Conservation (phyloP, 2,888 invertebrate genomes). For the Drosophila kuntzei region DNA sequence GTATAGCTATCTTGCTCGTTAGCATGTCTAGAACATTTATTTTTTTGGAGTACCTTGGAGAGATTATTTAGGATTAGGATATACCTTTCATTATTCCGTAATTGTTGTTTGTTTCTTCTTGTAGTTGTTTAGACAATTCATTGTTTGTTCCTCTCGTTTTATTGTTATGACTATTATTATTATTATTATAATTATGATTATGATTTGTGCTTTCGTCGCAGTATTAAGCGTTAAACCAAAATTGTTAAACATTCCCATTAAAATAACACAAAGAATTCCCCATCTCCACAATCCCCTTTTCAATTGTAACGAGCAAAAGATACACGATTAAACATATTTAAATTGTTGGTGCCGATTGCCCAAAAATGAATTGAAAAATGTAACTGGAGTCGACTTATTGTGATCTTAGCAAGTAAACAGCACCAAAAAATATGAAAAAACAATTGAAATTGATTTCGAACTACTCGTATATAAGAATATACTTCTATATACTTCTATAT, state of each 20-base stretch:
- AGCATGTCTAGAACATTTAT: neutral
- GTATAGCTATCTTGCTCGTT: conserved; percentile 8
- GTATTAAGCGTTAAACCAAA: conserved; percentile 76
- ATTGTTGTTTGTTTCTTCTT: conserved; percentile 14
- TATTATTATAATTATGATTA: conserved; percentile 20
- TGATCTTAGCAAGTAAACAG: conserved; percentile 66
- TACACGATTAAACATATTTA: conserved; percentile 12
- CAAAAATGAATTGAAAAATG: conserved; percentile 7
- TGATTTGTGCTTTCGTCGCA: conserved; percentile 42
- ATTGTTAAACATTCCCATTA: conserved; percentile 37
- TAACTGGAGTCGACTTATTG: conserved; percentile 64
- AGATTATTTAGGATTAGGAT: conserved; percentile 6
- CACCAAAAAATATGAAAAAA: conserved; percentile 39
- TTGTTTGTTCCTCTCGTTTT: conserved; percentile 25
- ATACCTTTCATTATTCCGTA: neutral
- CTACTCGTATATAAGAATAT: conserved; percentile 20
- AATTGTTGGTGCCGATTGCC: conserved; percentile 51
- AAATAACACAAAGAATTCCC: conserved; percentile 13
- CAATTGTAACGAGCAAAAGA: conserved; percentile 18
- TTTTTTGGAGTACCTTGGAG: neutral
- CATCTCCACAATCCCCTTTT: neutral
- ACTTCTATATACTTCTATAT: conserved; percentile 3
- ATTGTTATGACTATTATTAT: conserved; percentile 34
- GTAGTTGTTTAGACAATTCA: conserved; percentile 11
- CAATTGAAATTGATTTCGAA: conserved; percentile 40